Percentiles rank a stretch among this genome's conserved stretches.
These are phyloP conservation scores for Meteorus sp. DNA, from an alignment of 1,140 invertebrate genomes.

Conservation along the genomic window DNA sequence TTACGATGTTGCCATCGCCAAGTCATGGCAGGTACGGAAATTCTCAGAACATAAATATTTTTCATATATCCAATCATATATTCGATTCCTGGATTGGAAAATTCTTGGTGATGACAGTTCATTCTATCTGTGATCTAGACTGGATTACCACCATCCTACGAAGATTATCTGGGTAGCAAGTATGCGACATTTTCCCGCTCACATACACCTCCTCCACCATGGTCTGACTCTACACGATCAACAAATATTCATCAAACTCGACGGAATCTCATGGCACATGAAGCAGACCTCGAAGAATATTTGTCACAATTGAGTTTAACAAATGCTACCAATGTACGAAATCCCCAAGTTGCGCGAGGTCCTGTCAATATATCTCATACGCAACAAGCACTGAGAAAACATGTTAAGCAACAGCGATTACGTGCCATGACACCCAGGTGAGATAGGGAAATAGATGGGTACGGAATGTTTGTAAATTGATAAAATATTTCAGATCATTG, in stretches of 20 bases:
- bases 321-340: conserved; percentile 37
- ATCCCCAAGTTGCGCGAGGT: conserved; percentile 27
- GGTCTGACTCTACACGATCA: conserved; percentile 45
- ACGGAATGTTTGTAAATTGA: no score
- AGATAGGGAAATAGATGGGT: no score
- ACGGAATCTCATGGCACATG: conserved; percentile 42
- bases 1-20: conserved; percentile 53
- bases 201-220: conserved; percentile 54
- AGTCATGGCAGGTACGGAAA: conserved; percentile 49
- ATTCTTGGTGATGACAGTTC: no score
- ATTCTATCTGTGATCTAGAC: no score
- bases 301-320: conserved; percentile 39
- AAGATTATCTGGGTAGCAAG: conserved; percentile 52
- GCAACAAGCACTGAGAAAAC: conserved; percentile 37
- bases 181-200: conserved; percentile 50
- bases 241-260: conserved; percentile 38
- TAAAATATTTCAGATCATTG: conserved; percentile 42
- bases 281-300: conserved; percentile 48
- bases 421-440: conserved; percentile 52
- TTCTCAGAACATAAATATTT: neutral
- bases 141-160: conserved; percentile 54
- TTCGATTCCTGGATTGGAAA: no score
- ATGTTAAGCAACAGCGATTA: conserved; percentile 43
- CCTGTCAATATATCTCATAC: conserved; percentile 20
- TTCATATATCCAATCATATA: conserved; percentile 19